Evolutionary conservation across 1,140 invertebrate species (phyloP).

Genomic region (Brachionus paranguensis): DNA sequence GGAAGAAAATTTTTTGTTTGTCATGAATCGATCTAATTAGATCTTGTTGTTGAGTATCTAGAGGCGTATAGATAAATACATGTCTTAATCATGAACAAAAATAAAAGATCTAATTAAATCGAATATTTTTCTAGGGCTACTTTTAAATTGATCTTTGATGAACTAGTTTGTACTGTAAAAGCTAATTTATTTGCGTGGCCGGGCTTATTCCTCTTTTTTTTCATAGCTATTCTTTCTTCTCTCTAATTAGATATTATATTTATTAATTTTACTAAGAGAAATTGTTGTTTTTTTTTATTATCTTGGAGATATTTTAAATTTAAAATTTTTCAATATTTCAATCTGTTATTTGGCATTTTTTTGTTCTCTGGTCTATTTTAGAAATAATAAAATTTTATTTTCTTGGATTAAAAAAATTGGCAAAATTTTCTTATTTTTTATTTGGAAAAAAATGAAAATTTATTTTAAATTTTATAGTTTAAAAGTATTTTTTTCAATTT

Average conservation of each 20-base stretch:
- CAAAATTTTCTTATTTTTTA: too few species aligned
- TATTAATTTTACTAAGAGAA: too few species aligned
- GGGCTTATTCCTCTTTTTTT: neutral
- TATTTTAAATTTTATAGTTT: too few species aligned
- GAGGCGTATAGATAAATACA: neutral
- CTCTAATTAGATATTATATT: neutral
- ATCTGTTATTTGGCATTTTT: too few species aligned
- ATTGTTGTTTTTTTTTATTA: too few species aligned
- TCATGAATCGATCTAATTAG: neutral
- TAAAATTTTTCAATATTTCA: too few species aligned
- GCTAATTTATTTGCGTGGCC: neutral
- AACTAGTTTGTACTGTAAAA: neutral
- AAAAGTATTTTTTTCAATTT: too few species aligned
- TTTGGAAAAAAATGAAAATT: too few species aligned
- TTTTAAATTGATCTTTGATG: neutral
- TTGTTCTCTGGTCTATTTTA: too few species aligned
- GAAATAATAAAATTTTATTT: too few species aligned
- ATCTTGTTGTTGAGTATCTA: neutral
- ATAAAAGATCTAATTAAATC: neutral
- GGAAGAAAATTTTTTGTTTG: neutral
- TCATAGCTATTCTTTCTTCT: neutral
- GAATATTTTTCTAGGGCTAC: neutral
- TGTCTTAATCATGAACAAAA: neutral
- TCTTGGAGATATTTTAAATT: too few species aligned
- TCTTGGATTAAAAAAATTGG: too few species aligned